Base-by-base conservation (phyloP, 1,140 invertebrate genomes). In the Diachasma alloeum region DNA sequence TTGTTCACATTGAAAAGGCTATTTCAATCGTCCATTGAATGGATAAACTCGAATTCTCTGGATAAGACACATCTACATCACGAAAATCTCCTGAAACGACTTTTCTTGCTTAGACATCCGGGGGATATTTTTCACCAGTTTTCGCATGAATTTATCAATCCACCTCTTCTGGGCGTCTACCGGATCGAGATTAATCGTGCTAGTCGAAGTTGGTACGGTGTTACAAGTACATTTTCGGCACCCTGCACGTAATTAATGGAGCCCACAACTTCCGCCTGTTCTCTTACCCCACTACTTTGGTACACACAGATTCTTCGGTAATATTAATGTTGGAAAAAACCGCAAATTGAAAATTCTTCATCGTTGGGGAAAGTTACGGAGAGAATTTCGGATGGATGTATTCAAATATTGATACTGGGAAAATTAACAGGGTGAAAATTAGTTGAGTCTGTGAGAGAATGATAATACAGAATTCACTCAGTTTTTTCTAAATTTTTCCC, bases 151-250 rank as follows among this genome's bases (percentile, higher is more conserved):
- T 63, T 63, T 63, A 63, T 63, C 59, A 63, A 63, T 63, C 59
- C 24, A 63, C 59, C 59, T 26, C 13, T 26, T 26, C 59, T 26
- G 10, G 24, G 11, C 59, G 15, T 26, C 59, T 26, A 63, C 4
- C 24, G 59, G 24, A 26, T 26, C 48, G 59, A 63, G 59, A 63
- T 63, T 63, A 63, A 63, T 63, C 59, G 59, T 4, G 11, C 1
- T 11, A 63, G 22, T 63, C 24, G 59, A 63, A 63, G 59, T 63
- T 63, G 22, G 19, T 63, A 31, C 24, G 9, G 59, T 63, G 59
- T 63, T 26, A 63, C 59, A 63, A 63, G 59, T 63, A 63, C 59
- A 63, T 63, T 63, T 63, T 63, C 59, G 59, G 59, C 59, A 63
- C 24, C 59, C 22, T 31, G 59, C 19, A 63, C 59, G 59, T 63